phyloP scores from a whole-genome alignment of 2,113 vertebrate genomes.

The Crotophaga sulcirostris region DNA sequence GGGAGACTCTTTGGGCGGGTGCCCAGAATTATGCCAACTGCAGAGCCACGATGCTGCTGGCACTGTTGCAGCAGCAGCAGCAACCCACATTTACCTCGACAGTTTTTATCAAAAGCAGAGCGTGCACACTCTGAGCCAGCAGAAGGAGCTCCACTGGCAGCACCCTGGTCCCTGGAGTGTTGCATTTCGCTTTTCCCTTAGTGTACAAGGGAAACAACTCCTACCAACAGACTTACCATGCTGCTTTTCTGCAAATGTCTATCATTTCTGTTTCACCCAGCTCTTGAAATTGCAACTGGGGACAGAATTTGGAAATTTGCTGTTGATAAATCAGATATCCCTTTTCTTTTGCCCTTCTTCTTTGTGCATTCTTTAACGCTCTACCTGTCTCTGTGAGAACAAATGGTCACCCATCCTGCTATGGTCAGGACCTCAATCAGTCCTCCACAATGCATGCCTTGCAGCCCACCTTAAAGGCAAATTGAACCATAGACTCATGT shows the following conservation, averaged over 20 bases:
- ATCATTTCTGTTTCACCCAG: not conserved
- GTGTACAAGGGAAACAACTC: not conserved
- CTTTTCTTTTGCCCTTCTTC: not conserved
- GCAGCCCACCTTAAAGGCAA: not conserved
- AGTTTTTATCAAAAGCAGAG: not conserved
- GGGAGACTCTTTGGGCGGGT: not conserved
- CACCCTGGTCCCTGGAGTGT: not conserved
- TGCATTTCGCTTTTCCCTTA: rapidly evolving
- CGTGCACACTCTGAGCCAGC: rapidly evolving
- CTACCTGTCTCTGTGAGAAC: not conserved
- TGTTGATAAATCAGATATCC: not conserved
- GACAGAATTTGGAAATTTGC: not conserved
- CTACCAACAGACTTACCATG: not conserved
- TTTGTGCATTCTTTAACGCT: not conserved
- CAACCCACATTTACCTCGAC: not conserved
- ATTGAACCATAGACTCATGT: not conserved
- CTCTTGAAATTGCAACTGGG: not conserved
- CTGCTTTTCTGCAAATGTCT: not conserved
- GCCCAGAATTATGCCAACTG: not conserved
- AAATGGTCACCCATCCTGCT: not conserved
- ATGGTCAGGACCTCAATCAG: not conserved
- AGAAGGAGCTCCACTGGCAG: not conserved
- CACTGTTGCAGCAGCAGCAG: not conserved
- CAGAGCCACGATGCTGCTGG: too few relatives aligned
- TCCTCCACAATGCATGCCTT: not conserved